A percentile compares a stretch with the other conserved stretches of the same genome.
Conservation (phyloP, 2,888 invertebrate genomes). For the Ferdinandea cuprea region DNA sequence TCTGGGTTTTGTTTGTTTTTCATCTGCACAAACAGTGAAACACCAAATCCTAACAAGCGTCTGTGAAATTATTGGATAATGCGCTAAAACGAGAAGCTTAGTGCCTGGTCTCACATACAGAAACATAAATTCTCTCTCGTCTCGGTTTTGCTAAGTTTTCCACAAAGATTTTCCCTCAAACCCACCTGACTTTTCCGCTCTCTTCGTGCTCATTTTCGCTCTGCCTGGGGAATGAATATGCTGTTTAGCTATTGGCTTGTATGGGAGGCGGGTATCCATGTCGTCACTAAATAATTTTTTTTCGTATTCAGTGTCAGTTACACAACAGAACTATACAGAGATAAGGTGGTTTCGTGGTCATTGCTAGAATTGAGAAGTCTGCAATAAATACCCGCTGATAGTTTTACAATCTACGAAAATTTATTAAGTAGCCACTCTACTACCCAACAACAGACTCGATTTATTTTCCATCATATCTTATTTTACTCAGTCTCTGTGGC, state of each 20-base stretch:
- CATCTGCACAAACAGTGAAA: not conserved
- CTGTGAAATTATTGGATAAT: not conserved
- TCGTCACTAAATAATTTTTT: conserved; percentile 44
- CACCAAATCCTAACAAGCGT: not conserved
- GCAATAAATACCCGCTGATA: not conserved
- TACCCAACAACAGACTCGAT: conserved; percentile 16
- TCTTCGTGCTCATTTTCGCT: conserved; percentile 48
- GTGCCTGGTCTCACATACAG: no score
- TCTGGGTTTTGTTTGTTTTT: not conserved
- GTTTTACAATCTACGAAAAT: not conserved
- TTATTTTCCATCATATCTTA: conserved; percentile 38
- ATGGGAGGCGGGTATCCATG: conserved; percentile 57
- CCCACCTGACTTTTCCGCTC: conserved; percentile 53
- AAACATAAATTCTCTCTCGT: no score
- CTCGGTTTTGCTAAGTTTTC: not conserved
- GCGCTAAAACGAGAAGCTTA: no score
- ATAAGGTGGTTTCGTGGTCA: conserved; percentile 26
- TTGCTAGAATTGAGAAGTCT: not conserved
- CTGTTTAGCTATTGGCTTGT: conserved; percentile 51
- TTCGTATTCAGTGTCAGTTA: conserved; percentile 27
- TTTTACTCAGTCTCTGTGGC: conserved; percentile 13
- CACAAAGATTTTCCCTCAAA: conserved; percentile 22
- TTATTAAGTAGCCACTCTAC: conserved; percentile 1
- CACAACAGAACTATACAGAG: conserved; percentile 29
- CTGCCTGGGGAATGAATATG: conserved; percentile 28